phyloP scores from a whole-genome alignment of 2,888 invertebrate genomes.

The Epistrophe eligans region DNA sequence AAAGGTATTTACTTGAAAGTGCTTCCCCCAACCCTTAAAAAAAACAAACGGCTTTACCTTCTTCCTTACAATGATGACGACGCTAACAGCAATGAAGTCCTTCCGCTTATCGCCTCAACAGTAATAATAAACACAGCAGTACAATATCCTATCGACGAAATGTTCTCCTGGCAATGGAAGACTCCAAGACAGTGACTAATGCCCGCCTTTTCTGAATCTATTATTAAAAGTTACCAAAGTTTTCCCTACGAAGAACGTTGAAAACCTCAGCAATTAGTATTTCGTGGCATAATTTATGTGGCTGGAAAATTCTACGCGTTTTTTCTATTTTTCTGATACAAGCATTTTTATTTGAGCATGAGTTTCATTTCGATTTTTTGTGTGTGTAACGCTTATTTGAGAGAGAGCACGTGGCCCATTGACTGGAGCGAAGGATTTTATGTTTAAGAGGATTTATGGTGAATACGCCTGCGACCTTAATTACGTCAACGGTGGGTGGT shows the following conservation, averaged over 20 bases:
- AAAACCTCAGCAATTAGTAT: slow-evolving; percentile 74
- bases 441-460: slow-evolving; percentile 67
- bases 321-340: slow-evolving; percentile 24
- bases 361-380: slow-evolving; percentile 54
- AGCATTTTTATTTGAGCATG: slow-evolving; percentile 45
- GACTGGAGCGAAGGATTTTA: slow-evolving; percentile 43
- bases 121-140: slow-evolving; percentile 67
- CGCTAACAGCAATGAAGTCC: slow-evolving; percentile 64
- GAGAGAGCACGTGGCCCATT: slow-evolving; percentile 70
- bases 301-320: slow-evolving; percentile 64
- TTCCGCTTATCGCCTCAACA: slow-evolving; percentile 73
- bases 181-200: slow-evolving; percentile 69
- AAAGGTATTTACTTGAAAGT: slow-evolving; percentile 33
- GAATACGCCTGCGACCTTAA: slow-evolving; percentile 64
- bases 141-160: slow-evolving; percentile 63
- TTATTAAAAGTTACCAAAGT: slow-evolving; percentile 65
- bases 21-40: slow-evolving; percentile 38
- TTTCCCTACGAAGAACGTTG: slow-evolving; percentile 47
- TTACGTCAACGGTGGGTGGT: slow-evolving; percentile 68
- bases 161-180: slow-evolving; percentile 30
- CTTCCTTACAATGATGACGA: slow-evolving; percentile 40
- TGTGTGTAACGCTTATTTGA: slow-evolving; percentile 56
- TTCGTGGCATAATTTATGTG: slow-evolving; percentile 64
- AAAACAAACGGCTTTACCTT: neutral
- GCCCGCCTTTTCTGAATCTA: slow-evolving; percentile 54